A percentile compares a stretch with the other conserved stretches of the same genome.
Evolutionary conservation across 2,113 vertebrate genomes (phyloP).

Genomic region (Clupea harengus): DNA sequence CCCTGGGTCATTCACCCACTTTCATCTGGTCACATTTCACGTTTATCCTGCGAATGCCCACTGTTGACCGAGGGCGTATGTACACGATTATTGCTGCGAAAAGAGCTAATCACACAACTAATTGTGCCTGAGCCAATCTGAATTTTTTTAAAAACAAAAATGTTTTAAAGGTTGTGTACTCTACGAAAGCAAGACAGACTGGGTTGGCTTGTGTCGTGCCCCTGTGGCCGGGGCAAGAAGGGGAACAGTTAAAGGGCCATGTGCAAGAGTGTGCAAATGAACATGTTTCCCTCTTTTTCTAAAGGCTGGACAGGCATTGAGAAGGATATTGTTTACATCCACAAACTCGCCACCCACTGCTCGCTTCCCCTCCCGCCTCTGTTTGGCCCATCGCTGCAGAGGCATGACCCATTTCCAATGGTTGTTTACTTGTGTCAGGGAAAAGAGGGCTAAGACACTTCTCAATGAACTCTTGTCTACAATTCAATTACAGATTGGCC

Average conservation of each 20-base stretch:
- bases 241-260: conserved; percentile 40
- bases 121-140: not conserved
- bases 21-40: not conserved
- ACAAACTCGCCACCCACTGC: conserved; percentile 66
- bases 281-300: conserved; percentile 64
- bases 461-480: conserved; percentile 82
- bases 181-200: not conserved
- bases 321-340: conserved; percentile 70
- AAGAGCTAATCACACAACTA: not conserved
- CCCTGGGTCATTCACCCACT: conserved; percentile 4
- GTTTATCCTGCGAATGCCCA: not conserved
- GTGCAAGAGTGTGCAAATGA: conserved; percentile 62
- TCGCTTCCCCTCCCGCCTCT: conserved; percentile 58
- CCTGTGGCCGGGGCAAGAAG: not conserved
- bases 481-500: conserved; percentile 76
- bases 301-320: conserved; percentile 72
- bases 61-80: not conserved
- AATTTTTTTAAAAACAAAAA: not conserved
- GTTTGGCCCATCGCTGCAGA: conserved; percentile 65
- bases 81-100: not conserved
- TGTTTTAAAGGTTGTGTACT: too few species aligned
- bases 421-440: conserved; percentile 78
- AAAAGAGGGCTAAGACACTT: conserved; percentile 66
- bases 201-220: not conserved
- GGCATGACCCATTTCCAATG: conserved; percentile 77